Evolutionary conservation across 1,140 invertebrate species (phyloP).

Genomic region (Aphis gossypii): DNA sequence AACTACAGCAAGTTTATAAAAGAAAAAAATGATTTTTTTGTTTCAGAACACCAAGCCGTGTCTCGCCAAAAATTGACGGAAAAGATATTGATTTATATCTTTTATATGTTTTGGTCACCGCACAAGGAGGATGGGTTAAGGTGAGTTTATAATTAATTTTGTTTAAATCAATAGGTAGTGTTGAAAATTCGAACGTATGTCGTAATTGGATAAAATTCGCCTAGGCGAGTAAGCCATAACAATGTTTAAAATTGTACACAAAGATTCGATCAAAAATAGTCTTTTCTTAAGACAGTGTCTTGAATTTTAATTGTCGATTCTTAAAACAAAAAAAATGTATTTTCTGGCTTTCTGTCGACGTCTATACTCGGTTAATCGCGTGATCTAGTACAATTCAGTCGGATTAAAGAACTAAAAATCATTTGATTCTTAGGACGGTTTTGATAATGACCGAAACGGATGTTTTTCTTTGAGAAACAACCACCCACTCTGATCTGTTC

Average conservation of each 20-base stretch:
- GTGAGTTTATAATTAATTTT: slow-evolving; percentile 68
- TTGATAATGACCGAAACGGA: not conserved
- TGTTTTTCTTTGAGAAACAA: not conserved
- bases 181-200: not conserved
- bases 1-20: slow-evolving; percentile 49
- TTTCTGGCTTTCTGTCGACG: not conserved
- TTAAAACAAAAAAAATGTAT: not conserved
- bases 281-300: not conserved
- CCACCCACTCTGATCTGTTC: not conserved
- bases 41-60: slow-evolving; percentile 79
- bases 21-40: slow-evolving; percentile 59
- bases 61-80: slow-evolving; percentile 82
- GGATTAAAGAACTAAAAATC: not conserved
- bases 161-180: not conserved
- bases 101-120: slow-evolving; percentile 88
- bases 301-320: not conserved
- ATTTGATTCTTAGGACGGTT: not conserved
- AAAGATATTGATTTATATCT: slow-evolving; percentile 89
- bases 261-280: not conserved
- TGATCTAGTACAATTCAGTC: not conserved
- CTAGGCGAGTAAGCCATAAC: too few species aligned
- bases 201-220: not conserved
- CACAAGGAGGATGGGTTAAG: slow-evolving; percentile 90
- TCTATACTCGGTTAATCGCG: not conserved
- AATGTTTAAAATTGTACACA: not conserved